Percentiles rank a stretch among this genome's conserved stretches.
Conservation (phyloP, 2,797 vertebrate species). For the Onychomys torridus region DNA sequence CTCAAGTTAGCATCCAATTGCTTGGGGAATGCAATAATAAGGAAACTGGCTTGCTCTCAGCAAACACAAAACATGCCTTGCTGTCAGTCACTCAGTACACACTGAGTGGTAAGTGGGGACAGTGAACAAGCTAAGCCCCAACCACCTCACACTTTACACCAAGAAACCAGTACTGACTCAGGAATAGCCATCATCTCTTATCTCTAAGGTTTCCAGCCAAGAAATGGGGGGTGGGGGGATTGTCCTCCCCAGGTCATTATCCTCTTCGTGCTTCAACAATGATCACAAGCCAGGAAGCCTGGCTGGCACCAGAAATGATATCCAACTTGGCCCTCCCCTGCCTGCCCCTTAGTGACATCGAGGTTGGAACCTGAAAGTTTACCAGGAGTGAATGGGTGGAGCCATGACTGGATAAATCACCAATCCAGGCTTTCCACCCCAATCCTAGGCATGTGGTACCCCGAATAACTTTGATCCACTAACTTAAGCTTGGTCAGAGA, state of each 20-base stretch:
- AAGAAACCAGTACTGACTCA: not conserved
- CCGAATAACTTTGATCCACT: not conserved
- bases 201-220: not conserved
- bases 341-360: not conserved
- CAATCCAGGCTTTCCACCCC: not conserved
- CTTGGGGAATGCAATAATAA: not conserved
- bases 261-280: not conserved
- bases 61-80: not conserved
- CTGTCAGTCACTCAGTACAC: not conserved
- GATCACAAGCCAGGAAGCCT: not conserved
- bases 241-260: not conserved
- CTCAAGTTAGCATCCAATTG: not conserved
- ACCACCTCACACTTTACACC: not conserved
- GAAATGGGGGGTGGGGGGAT: not conserved
- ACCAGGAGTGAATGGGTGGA: not conserved
- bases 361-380: not conserved
- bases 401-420: not conserved
- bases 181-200: not conserved
- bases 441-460: not conserved
- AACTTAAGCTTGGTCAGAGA: rapidly evolving
- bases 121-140: not conserved
- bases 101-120: not conserved
- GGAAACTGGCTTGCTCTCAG: not conserved
- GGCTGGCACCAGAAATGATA: not conserved
- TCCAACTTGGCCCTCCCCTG: not conserved